These are phyloP conservation scores for Sebastolobus altivelis DNA, from an alignment of 2,797 vertebrate species.

Conservation along the genomic window DNA sequence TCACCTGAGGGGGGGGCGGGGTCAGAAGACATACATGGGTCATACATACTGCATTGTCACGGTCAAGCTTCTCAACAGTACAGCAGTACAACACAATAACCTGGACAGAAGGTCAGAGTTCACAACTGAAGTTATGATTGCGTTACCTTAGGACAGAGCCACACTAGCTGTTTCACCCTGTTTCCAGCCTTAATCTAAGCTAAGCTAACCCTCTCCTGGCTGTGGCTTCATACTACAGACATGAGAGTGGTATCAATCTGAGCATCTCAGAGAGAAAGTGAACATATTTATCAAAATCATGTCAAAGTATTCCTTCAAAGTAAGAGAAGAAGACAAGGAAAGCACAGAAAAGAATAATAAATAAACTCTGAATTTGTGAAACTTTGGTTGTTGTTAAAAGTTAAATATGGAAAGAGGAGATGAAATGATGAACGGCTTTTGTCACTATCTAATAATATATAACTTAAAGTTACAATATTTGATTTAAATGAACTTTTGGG, in stretches of 20 bases:
- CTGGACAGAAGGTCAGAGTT: neutral
- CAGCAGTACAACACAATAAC: neutral
- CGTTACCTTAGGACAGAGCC: neutral
- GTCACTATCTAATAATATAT: neutral
- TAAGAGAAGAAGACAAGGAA: neutral
- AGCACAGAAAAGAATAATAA: fast-evolving
- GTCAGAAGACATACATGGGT: neutral
- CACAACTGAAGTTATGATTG: neutral
- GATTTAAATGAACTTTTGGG: neutral
- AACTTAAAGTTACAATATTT: fast-evolving
- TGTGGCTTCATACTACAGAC: fast-evolving
- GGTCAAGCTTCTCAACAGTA: neutral
- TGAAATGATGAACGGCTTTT: neutral
- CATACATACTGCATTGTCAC: neutral
- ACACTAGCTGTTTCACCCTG: too few relatives aligned
- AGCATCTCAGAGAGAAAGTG: neutral
- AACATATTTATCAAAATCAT: neutral
- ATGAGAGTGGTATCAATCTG: too few relatives aligned
- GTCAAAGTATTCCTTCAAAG: neutral
- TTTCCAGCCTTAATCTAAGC: neutral
- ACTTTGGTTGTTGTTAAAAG: neutral
- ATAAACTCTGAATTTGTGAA: neutral
- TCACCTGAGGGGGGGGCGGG: conserved; percentile 27
- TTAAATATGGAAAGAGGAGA: neutral
- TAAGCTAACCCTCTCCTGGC: fast-evolving